phyloP scores from a whole-genome alignment of 2,797 vertebrate species.

The Trichosurus vulpecula region DNA sequence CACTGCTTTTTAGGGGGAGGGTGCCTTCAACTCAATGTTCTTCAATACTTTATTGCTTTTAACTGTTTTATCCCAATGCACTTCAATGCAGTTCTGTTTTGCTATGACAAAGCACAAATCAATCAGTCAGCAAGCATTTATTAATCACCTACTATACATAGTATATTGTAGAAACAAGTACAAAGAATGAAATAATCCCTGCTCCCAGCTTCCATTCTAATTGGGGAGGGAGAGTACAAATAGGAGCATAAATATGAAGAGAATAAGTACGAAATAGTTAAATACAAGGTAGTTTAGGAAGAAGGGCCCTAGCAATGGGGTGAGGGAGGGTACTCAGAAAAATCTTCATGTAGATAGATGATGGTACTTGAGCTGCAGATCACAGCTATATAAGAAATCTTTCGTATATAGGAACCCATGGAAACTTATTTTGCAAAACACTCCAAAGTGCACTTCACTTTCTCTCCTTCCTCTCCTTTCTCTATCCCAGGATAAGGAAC shows the following conservation, averaged over 20 bases:
- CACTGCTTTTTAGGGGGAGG: background rate
- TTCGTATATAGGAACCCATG: background rate
- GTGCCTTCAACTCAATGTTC: background rate
- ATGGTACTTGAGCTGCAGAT: background rate
- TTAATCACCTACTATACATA: background rate
- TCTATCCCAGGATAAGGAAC: background rate
- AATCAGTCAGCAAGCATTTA: background rate
- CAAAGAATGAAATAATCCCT: background rate
- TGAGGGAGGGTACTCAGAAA: background rate
- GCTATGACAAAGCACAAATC: background rate
- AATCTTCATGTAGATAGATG: background rate
- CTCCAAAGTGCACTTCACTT: background rate
- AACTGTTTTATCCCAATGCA: background rate
- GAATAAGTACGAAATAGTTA: background rate
- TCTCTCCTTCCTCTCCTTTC: background rate
- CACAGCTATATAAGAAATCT: background rate
- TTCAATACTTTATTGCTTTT: slow-evolving; percentile 4
- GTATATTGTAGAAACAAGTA: background rate
- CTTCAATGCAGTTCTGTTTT: background rate
- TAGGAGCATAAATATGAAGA: background rate
- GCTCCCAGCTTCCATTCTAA: background rate
- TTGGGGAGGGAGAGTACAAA: background rate
- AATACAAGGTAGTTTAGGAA: background rate
- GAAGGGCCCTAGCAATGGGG: background rate
- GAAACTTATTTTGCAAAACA: background rate